Base-by-base conservation (phyloP, 2,888 invertebrate genomes). In the Hemistola chrysoprasaria region DNA sequence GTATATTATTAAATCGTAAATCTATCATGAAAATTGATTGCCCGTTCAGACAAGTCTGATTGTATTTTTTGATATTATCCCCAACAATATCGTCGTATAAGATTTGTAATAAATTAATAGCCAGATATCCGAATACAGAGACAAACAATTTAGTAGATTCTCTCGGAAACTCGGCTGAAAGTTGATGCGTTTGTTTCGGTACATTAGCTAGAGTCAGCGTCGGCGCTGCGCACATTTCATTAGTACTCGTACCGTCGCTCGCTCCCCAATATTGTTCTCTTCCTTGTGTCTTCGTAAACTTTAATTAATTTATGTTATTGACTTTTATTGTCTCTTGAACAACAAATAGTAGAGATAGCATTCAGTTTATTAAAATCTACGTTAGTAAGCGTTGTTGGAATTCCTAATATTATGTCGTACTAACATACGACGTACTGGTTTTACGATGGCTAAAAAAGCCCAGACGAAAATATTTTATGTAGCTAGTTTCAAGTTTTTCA, bases 201-300 rank as follows among this genome's bases (percentile, higher is more conserved):
- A 85, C 80, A 83, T 84, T 85, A 76, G 66, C 61, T 64, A 50
- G 65, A 58, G 69, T 64, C 70, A 33, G 30, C 41, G 40, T 36
- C 45, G 37, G 65, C 67, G 64, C 71, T 70, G 66, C 70, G 73
- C 74, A 78, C 78, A 82, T 86, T 86, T 85, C 82, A 86, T 86
- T 86, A 85, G 78, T 73, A 71, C 69, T 59, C 50, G 40, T 50
- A 47, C 53, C 65, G 63, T 63, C 58, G 62, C 63, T 57, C 16
- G 16, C 16, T 16, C 4, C 65, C 61, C 70, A 66, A 74, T 78
- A 78, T 75, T 78, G 75, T 74, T 77, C 67, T 71, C 71, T 75
- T 78, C 78, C 76, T 78, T 75, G 66, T 64, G 62, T 67, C 66
- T 68, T 58, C 69, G 65, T 72, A 72, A 70, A 71, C 70, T 82